Percentiles rank a stretch among this genome's conserved stretches.
Evolutionary conservation across 30 jellyfish, hydroid and myxozoan genomes (phyloP).

Genomic region (Clytia hemisphaerica): DNA sequence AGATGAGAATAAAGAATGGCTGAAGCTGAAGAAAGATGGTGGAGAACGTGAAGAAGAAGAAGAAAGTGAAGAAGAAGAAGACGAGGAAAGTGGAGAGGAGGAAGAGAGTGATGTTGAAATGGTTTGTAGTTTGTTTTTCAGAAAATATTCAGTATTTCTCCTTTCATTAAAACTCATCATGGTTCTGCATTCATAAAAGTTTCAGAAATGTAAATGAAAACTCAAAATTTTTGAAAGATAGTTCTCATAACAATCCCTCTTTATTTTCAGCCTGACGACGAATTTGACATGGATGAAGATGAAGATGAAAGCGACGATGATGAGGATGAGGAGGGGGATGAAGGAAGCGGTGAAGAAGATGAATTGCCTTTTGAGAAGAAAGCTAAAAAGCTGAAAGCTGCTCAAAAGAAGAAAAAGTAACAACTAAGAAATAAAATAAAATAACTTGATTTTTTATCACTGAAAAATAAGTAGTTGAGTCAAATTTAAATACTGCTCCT

Average conservation of each 20-base stretch:
- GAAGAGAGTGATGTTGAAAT: constrained; percentile 32
- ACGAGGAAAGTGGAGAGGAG: constrained; percentile 16
- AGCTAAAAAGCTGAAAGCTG: constrained; percentile 52
- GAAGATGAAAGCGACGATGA: constrained; percentile 35
- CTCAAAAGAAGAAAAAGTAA: constrained; percentile 42
- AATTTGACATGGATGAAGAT: constrained; percentile 49
- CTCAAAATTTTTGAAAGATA: no score
- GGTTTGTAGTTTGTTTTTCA: constrained; percentile 1
- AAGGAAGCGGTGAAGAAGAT: constrained; percentile 33
- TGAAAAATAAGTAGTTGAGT: no score
- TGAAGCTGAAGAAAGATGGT: constrained; percentile 26
- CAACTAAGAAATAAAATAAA: no score
- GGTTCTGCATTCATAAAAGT: no score
- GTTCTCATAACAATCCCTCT: no score
- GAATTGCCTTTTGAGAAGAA: constrained; percentile 62
- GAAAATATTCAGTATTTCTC: no score
- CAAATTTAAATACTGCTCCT: no score
- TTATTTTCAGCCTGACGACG: constrained; percentile 50
- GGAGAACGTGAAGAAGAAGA: neutral
- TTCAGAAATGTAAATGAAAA: no score
- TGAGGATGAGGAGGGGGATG: constrained; percentile 26
- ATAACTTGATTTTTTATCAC: no score
- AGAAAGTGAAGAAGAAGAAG: constrained; percentile 20
- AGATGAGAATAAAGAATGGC: constrained; percentile 65
- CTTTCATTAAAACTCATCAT: no score